Evolutionary conservation across 2,113 vertebrate species (phyloP).

Genomic region (Numenius arquata): DNA sequence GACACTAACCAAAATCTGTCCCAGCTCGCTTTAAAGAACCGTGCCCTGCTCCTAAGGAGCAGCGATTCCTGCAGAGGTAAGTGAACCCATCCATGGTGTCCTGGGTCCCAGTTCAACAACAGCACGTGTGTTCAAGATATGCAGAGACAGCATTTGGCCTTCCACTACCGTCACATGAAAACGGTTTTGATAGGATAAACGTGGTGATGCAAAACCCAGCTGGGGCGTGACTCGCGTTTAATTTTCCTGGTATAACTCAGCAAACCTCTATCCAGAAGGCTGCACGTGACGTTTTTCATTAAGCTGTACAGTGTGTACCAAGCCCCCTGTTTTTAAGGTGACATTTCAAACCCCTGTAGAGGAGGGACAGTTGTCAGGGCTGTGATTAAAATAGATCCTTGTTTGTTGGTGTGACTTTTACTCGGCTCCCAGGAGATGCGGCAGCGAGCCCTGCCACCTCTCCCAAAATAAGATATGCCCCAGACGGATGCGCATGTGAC

Average conservation of each 20-base stretch:
- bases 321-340: constrained; percentile 16
- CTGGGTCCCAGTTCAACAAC: background rate
- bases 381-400: constrained; percentile 27
- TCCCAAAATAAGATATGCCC: background rate
- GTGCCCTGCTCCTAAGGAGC: background rate
- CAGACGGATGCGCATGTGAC: background rate
- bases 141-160: background rate
- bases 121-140: background rate
- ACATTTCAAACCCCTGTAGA: background rate
- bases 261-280: background rate
- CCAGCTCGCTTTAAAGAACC: background rate
- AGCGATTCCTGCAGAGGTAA: background rate
- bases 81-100: background rate
- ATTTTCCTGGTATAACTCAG: background rate
- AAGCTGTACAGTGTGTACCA: constrained; percentile 38
- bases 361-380: constrained; percentile 26
- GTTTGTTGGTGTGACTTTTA: constrained; percentile 10
- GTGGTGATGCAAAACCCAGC: background rate
- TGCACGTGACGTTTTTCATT: background rate
- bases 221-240: background rate
- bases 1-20: background rate
- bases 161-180: background rate
- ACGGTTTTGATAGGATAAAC: background rate
- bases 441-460: background rate
- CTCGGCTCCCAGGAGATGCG: background rate